phyloP scores from a whole-genome alignment of 2,113 vertebrate genomes.

The Mugil cephalus region DNA sequence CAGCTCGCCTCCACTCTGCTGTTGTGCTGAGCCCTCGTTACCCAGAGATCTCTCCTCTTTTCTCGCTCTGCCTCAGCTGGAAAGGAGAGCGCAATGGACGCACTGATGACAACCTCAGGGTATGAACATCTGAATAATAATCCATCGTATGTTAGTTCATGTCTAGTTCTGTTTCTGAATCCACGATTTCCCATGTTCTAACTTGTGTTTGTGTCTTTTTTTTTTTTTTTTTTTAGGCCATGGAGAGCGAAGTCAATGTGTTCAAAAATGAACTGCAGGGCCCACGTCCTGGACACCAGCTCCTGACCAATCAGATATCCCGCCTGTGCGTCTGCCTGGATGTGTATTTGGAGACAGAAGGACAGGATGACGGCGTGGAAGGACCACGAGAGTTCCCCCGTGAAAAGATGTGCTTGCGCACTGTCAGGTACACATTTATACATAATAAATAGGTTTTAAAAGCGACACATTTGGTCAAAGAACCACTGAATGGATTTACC shows the following conservation, averaged over 20 bases:
- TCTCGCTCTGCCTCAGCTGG: conserved; percentile 96
- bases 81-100: conserved; percentile 92
- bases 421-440: conserved; percentile 87
- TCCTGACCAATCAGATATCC: conserved; percentile 97
- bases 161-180: neutral
- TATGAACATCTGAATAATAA: conserved; percentile 63
- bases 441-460: neutral
- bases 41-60: conserved; percentile 90
- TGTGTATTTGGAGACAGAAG: conserved; percentile 95
- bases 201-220: too few relatives aligned
- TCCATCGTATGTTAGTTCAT: neutral
- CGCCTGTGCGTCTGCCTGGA: conserved; percentile 94
- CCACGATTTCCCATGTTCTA: neutral
- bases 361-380: conserved; percentile 92
- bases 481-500: neutral
- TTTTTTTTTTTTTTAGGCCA: conserved; percentile 88
- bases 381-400: conserved; percentile 96
- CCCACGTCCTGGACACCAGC: conserved; percentile 91
- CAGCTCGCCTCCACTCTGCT: conserved; percentile 91
- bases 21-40: conserved; percentile 94
- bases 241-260: conserved; percentile 96
- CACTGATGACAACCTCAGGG: conserved; percentile 94
- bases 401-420: conserved; percentile 98
- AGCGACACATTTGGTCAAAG: neutral
- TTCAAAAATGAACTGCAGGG: conserved; percentile 92